phyloP scores from a whole-genome alignment of 2,888 invertebrate species.

The Melieria omissa region DNA sequence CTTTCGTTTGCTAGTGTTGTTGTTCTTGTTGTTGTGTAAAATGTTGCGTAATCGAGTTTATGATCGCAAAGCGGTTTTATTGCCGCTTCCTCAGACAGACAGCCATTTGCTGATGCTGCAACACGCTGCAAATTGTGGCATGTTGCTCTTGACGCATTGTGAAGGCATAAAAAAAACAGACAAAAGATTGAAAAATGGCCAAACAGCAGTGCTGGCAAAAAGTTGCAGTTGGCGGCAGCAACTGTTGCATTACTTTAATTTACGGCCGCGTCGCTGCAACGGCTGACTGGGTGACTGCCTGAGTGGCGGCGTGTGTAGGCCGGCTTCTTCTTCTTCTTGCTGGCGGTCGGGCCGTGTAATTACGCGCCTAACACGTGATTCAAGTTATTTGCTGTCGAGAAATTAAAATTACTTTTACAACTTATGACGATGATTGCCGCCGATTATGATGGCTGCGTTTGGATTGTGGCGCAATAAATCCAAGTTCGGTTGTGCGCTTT shows the following conservation, averaged over 20 bases:
- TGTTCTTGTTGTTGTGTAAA: neutral
- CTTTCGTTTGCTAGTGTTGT: neutral
- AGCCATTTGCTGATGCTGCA: neutral
- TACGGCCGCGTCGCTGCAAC: neutral
- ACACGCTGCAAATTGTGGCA: neutral
- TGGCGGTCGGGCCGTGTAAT: constrained; percentile 11
- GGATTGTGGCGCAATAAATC: neutral
- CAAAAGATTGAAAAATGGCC: too few species aligned
- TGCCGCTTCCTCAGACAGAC: neutral
- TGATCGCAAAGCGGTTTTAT: neutral
- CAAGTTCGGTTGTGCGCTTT: too few species aligned
- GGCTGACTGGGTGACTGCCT: neutral
- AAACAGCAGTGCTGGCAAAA: neutral
- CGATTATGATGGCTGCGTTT: neutral
- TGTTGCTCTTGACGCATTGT: neutral
- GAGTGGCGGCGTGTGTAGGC: constrained; percentile 19
- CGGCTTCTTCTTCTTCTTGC: neutral
- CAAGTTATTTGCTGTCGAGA: constrained; percentile 14
- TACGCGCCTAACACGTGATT: constrained; percentile 31
- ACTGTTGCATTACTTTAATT: constrained; percentile 30
- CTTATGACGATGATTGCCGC: constrained; percentile 6
- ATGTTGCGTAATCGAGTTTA: constrained; percentile 10
- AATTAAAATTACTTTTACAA: constrained; percentile 4
- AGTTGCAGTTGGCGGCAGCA: constrained; percentile 5
- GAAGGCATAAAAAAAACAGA: neutral